These are phyloP conservation scores for Ypsolopha sequella DNA, from an alignment of 2,888 invertebrate species.

Conservation along the genomic window DNA sequence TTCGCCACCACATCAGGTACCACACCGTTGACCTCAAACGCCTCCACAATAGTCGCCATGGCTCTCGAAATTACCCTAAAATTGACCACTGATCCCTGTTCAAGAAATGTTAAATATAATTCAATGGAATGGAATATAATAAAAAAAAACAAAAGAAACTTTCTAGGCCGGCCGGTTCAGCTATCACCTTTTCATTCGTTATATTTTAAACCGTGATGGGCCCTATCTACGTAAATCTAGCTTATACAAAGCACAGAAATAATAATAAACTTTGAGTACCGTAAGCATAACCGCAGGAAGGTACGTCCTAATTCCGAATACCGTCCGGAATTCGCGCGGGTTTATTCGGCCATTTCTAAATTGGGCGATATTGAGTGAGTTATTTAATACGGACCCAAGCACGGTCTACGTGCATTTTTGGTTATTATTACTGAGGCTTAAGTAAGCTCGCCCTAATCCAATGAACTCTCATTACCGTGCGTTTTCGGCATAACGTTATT, in stretches of 20 bases:
- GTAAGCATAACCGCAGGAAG: conserved; percentile 20
- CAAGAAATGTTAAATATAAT: too few relatives aligned
- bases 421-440: conserved; percentile 64
- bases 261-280: conserved; percentile 42
- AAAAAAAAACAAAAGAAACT: too few relatives aligned
- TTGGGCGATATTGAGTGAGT: conserved; percentile 64
- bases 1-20: conserved; percentile 81
- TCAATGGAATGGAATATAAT: too few relatives aligned
- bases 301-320: conserved; percentile 19
- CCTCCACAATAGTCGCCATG: conserved; percentile 59
- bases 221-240: too few relatives aligned
- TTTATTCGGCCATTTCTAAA: conserved; percentile 32
- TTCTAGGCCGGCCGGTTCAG: too few relatives aligned
- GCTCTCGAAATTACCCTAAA: conserved; percentile 61
- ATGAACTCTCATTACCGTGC: conserved; percentile 63
- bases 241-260: conserved; percentile 16
- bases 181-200: too few relatives aligned
- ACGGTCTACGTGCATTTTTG: conserved; percentile 62
- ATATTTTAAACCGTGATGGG: too few relatives aligned
- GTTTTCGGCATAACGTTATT: conserved; percentile 59
- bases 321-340: conserved; percentile 27
- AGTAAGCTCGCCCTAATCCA: conserved; percentile 56
- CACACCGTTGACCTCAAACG: conserved; percentile 71
- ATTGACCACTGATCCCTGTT: too few relatives aligned
- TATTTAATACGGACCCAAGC: conserved; percentile 42